Conservation (phyloP, 2,888 invertebrate species). For the Drosophila mayaguana region DNA sequence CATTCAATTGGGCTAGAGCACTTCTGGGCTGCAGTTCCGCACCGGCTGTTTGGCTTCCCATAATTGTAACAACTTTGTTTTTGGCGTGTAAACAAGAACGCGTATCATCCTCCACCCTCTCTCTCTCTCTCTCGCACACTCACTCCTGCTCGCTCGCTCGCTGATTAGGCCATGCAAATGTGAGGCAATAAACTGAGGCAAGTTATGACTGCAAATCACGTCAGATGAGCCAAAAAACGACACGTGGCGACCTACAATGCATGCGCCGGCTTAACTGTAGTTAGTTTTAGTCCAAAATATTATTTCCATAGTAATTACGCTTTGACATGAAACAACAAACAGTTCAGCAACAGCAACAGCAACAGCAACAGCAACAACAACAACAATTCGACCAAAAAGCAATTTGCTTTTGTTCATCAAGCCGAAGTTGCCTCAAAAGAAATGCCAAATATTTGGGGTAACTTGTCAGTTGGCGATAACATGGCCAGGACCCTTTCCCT, state of each 20-base stretch:
- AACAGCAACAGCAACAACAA: constrained; percentile 36
- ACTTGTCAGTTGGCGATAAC: constrained; percentile 47
- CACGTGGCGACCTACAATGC: constrained; percentile 69
- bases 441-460: constrained; percentile 62
- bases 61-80: constrained; percentile 66
- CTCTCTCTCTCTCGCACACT: neutral
- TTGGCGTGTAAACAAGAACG: constrained; percentile 70
- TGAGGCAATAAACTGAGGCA: constrained; percentile 63
- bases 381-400: constrained; percentile 26
- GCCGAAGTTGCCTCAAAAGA: constrained; percentile 30
- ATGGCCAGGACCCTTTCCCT: neutral
- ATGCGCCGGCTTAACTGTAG: neutral
- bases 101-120: neutral
- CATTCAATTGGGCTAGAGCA: constrained; percentile 2
- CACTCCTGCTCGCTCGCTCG: neutral
- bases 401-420: constrained; percentile 39
- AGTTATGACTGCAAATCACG: constrained; percentile 76
- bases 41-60: constrained; percentile 39
- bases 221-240: constrained; percentile 51
- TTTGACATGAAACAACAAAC: constrained; percentile 70
- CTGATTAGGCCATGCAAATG: constrained; percentile 66
- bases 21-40: neutral
- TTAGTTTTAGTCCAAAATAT: constrained; percentile 48
- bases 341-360: constrained; percentile 19
- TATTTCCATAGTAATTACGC: constrained; percentile 68